phyloP scores from a whole-genome alignment of 2,797 vertebrate species.

The Halcyon leucocephala region DNA sequence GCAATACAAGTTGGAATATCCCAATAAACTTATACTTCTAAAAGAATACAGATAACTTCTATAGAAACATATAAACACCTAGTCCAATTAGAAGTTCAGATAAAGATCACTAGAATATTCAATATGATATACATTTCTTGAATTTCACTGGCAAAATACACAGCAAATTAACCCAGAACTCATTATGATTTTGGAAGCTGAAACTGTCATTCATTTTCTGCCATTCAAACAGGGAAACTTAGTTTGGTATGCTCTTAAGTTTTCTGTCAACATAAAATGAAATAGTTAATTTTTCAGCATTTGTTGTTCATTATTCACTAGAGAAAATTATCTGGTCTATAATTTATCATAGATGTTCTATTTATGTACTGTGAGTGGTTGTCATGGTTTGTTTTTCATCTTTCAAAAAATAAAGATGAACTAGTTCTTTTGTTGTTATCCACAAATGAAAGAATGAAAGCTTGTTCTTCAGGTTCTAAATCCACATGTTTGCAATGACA shows the following conservation, averaged over 20 bases:
- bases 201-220: constrained; percentile 27
- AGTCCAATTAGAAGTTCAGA: background rate
- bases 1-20: background rate
- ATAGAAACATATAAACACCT: background rate
- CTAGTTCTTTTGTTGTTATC: constrained; percentile 48
- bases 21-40: background rate
- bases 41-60: background rate
- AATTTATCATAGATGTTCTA: constrained; percentile 67
- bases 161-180: constrained; percentile 4
- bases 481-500: background rate
- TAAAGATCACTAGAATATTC: background rate
- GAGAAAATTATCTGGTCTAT: constrained; percentile 72
- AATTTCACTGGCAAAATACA: background rate
- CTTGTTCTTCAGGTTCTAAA: constrained; percentile 32
- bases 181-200: background rate
- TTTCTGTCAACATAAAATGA: constrained; percentile 60
- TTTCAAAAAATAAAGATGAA: constrained; percentile 72
- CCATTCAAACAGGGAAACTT: constrained; percentile 22
- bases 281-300: constrained; percentile 66
- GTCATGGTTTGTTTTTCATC: constrained; percentile 58
- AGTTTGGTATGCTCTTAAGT: constrained; percentile 26
- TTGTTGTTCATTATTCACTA: constrained; percentile 66
- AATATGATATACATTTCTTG: background rate
- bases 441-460: constrained; percentile 29
- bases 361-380: constrained; percentile 39